phyloP scores from a whole-genome alignment of 2,113 vertebrate species.

The Entomyzon cyanotis region DNA sequence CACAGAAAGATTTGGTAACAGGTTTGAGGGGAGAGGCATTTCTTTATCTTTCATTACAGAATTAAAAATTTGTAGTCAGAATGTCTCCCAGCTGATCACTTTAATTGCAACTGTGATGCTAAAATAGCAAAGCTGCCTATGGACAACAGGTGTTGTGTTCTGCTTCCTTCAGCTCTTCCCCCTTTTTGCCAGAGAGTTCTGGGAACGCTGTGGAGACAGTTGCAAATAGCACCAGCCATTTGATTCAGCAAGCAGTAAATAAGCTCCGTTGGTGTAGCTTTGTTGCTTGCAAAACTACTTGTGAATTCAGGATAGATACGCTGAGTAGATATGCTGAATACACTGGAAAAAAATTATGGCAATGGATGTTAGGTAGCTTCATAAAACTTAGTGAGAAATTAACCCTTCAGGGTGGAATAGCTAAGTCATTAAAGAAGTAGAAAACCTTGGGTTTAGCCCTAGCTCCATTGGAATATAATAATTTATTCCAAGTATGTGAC shows the following conservation, averaged over 20 bases:
- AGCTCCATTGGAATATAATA: neutral
- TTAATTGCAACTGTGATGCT: neutral
- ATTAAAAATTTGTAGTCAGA: neutral
- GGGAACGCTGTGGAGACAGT: neutral
- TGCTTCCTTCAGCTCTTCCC: neutral
- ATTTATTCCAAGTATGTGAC: neutral
- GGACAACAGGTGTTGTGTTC: neutral
- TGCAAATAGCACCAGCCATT: neutral
- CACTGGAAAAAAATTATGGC: neutral
- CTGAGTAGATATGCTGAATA: neutral
- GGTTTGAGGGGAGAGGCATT: neutral
- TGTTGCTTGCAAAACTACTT: neutral
- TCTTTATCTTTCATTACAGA: neutral
- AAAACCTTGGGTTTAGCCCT: neutral
- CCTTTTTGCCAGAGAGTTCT: neutral
- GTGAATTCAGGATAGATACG: neutral
- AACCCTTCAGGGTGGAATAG: neutral
- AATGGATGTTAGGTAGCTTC: neutral
- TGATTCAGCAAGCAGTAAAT: slow-evolving; percentile 8
- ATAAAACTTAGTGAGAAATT: neutral
- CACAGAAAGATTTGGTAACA: neutral
- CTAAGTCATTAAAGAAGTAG: neutral
- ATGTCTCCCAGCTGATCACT: neutral
- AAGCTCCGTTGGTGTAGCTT: neutral
- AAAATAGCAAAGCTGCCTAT: neutral